phyloP scores from a whole-genome alignment of 2,797 vertebrate species.

The Calcarius lapponicus region DNA sequence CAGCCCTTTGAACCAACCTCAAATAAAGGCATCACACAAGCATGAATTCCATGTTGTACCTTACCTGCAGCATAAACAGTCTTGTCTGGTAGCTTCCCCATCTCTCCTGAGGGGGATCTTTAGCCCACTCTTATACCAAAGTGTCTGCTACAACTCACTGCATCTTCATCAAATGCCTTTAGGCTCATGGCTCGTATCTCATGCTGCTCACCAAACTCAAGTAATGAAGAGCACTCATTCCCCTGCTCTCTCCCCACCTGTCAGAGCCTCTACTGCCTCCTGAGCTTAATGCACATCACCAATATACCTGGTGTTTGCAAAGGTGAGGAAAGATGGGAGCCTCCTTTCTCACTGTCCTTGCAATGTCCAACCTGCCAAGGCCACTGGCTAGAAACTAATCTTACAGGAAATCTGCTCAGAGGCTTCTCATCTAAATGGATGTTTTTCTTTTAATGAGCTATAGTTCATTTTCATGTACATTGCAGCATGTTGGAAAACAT shows the following conservation, averaged over 20 bases:
- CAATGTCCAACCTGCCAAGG: neutral
- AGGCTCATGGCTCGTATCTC: neutral
- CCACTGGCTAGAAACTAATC: neutral
- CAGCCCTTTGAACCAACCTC: neutral
- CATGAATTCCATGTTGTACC: neutral
- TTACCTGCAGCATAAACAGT: neutral
- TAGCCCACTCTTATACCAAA: neutral
- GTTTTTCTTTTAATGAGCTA: neutral
- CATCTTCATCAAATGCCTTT: neutral
- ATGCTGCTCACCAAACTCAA: neutral
- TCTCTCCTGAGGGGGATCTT: accelerated
- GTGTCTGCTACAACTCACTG: neutral
- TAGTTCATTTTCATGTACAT: neutral
- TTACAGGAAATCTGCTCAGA: neutral
- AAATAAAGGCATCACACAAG: neutral
- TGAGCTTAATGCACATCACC: neutral
- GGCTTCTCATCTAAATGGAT: neutral
- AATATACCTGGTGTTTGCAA: neutral
- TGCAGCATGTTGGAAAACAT: neutral
- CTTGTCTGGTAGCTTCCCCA: neutral
- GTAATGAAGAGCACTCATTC: neutral
- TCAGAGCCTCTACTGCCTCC: neutral
- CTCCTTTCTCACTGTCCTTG: neutral
- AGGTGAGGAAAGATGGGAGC: neutral
- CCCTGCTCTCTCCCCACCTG: neutral